phyloP scores from a whole-genome alignment of 1,140 invertebrate species.

The Drosophila sturtevanti region DNA sequence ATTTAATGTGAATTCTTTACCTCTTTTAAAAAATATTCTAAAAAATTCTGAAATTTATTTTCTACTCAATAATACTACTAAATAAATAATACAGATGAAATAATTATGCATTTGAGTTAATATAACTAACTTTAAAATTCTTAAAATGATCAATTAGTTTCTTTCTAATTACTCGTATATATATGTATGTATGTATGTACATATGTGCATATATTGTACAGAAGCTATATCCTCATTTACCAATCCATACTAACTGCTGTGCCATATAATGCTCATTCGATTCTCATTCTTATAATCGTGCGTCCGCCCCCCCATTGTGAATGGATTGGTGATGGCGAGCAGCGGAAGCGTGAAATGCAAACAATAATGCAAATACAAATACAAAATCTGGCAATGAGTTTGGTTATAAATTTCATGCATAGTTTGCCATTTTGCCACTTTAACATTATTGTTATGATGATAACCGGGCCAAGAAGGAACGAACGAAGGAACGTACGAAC shows the following conservation, averaged over 20 bases:
- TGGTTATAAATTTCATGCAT: conserved; percentile 67
- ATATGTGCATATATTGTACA: background rate
- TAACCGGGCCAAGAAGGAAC: conserved; percentile 65
- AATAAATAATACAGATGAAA: too few species aligned
- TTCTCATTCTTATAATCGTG: background rate
- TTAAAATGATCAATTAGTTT: too few species aligned
- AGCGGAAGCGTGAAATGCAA: conserved; percentile 44
- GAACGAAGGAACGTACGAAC: conserved; percentile 1
- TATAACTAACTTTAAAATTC: too few species aligned
- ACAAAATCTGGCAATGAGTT: conserved; percentile 70
- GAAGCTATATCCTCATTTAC: background rate
- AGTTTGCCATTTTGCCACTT: conserved; percentile 82
- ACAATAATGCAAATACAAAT: conserved; percentile 56
- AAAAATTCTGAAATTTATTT: too few species aligned
- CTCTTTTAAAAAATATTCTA: too few species aligned
- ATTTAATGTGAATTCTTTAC: too few species aligned
- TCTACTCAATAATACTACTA: too few species aligned
- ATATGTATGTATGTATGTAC: too few species aligned
- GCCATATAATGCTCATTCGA: background rate
- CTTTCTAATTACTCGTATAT: too few species aligned
- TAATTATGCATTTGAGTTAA: too few species aligned
- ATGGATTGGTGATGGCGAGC: conserved; percentile 28
- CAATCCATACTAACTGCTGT: background rate
- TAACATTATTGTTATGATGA: conserved; percentile 83
- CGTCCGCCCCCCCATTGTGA: background rate